Conservation (phyloP, 2,113 vertebrate genomes). For the Pterocles burchelli region DNA sequence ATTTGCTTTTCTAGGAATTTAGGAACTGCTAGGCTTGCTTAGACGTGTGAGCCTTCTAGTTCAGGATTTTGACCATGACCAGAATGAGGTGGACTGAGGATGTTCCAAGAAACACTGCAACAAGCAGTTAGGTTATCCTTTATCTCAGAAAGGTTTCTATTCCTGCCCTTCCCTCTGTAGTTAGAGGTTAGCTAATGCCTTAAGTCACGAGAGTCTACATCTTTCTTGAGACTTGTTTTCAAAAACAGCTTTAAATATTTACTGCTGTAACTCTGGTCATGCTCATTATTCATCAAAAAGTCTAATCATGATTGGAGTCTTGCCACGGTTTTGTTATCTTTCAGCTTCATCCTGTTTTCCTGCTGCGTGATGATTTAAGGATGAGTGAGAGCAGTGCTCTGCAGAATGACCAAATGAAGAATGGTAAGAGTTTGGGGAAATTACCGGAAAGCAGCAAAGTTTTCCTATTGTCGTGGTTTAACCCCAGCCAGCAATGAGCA, state of each 20-base stretch:
- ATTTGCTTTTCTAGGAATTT: constrained; percentile 27
- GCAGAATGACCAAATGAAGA: constrained; percentile 20
- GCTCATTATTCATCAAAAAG: background rate
- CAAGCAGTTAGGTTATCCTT: constrained; percentile 14
- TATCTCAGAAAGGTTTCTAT: constrained; percentile 52
- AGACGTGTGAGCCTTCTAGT: background rate
- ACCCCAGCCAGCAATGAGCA: too few relatives aligned
- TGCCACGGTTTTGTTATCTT: constrained; percentile 12
- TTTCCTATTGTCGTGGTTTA: background rate
- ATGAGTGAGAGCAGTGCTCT: background rate
- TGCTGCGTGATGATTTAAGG: background rate
- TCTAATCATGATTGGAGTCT: background rate
- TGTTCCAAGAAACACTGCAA: constrained; percentile 35
- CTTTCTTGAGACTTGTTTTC: constrained; percentile 20
- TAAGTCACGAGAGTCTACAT: constrained; percentile 1
- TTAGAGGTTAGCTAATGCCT: constrained; percentile 30
- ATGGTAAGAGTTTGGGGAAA: background rate
- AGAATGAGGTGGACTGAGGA: background rate
- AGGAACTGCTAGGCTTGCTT: background rate
- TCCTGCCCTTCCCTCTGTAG: constrained; percentile 17
- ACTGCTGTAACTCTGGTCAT: background rate
- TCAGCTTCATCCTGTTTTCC: constrained; percentile 3
- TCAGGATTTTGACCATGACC: constrained; percentile 25
- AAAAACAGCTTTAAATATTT: constrained; percentile 50
- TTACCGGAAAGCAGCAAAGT: background rate